Evolutionary conservation across 1,140 invertebrate species (phyloP).

Genomic region (Drosophila asahinai): DNA sequence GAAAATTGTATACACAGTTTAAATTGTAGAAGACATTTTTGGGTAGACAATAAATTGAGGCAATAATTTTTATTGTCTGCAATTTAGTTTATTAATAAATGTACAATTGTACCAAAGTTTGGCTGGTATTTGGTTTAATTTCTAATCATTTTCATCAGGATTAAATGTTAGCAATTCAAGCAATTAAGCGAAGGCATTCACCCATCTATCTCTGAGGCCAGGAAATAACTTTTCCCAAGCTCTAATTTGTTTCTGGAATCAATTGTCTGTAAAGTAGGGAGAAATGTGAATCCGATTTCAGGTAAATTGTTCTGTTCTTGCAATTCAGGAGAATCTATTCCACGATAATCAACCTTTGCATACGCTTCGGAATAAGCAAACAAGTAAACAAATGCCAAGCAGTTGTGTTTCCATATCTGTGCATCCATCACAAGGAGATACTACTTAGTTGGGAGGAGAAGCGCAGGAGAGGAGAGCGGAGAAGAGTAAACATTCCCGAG

Average conservation of each 20-base stretch:
- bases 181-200: not conserved
- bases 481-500: slow-evolving; percentile 24
- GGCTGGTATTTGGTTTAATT: not conserved
- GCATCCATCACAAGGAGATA: slow-evolving; percentile 19
- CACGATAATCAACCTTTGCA: slow-evolving; percentile 31
- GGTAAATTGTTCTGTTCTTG: slow-evolving; percentile 12
- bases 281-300: slow-evolving; percentile 24
- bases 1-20: slow-evolving; percentile 6
- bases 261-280: slow-evolving; percentile 12
- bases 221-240: not conserved
- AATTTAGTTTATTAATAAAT: not conserved
- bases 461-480: slow-evolving; percentile 1
- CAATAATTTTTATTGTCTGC: slow-evolving; percentile 15
- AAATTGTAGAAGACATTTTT: not conserved
- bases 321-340: slow-evolving; percentile 12
- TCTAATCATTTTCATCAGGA: not conserved
- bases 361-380: slow-evolving; percentile 18
- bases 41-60: slow-evolving; percentile 1
- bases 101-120: not conserved
- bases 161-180: not conserved
- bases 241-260: not conserved
- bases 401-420: slow-evolving; percentile 29
- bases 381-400: slow-evolving; percentile 40
- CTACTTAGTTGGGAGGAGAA: not conserved
- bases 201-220: not conserved